These are phyloP conservation scores for Danio jaintianensis DNA, from an alignment of 2,797 vertebrate genomes.

Conservation along the genomic window DNA sequence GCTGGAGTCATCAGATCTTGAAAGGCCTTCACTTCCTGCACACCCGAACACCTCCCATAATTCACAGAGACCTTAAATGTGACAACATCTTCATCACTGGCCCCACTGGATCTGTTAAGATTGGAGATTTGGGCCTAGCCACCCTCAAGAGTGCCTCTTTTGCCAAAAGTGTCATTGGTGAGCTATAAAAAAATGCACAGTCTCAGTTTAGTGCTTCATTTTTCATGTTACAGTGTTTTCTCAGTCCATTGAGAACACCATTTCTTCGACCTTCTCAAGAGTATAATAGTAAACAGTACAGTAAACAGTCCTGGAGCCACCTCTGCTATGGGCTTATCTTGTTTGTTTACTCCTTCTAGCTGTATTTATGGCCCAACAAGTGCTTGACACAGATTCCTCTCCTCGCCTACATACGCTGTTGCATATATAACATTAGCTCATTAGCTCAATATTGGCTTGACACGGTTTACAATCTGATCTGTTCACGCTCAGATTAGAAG, in stretches of 20 bases:
- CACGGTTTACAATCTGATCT: slow-evolving; percentile 22
- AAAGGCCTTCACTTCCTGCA: slow-evolving; percentile 95
- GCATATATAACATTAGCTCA: slow-evolving; percentile 8
- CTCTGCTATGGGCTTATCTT: not conserved
- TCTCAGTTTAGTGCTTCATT: not conserved
- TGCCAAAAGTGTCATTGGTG: slow-evolving; percentile 96
- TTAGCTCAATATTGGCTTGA: not conserved
- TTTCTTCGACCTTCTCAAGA: slow-evolving; percentile 49
- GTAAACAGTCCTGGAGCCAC: slow-evolving; percentile 45
- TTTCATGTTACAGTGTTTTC: not conserved
- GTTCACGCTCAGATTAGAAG: slow-evolving; percentile 1
- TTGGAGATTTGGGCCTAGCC: slow-evolving; percentile 93
- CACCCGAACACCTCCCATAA: slow-evolving; percentile 90
- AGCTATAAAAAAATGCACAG: slow-evolving; percentile 1
- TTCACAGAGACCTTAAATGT: slow-evolving; percentile 96
- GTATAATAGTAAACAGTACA: slow-evolving; percentile 10
- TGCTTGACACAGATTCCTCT: slow-evolving; percentile 27
- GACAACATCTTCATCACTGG: slow-evolving; percentile 98
- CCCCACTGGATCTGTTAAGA: slow-evolving; percentile 92
- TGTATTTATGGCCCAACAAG: slow-evolving; percentile 32
- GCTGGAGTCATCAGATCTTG: slow-evolving; percentile 94
- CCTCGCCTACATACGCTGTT: not conserved
- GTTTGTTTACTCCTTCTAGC: slow-evolving; percentile 39
- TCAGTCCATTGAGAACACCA: not conserved
- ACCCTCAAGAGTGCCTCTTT: slow-evolving; percentile 94